Conservation (phyloP, 1,140 invertebrate genomes). For the Lerema accius region DNA sequence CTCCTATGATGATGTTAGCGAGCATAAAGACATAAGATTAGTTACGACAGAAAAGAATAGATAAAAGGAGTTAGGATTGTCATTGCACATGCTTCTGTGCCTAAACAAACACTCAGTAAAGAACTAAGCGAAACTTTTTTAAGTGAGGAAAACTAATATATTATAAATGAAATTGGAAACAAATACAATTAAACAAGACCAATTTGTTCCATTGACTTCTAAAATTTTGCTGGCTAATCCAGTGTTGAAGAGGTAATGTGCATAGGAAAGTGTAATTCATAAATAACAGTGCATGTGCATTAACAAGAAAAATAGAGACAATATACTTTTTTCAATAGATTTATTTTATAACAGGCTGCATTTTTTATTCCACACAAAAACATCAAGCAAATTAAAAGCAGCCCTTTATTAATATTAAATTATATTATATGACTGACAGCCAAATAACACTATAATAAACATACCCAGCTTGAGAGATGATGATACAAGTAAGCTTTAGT, state of each 20-base stretch:
- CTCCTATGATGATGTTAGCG: constrained; percentile 77
- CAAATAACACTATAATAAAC: not conserved
- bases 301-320: constrained; percentile 39
- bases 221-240: not conserved
- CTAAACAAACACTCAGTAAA: not conserved
- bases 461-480: constrained; percentile 15
- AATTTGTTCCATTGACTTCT: not conserved
- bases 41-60: constrained; percentile 56
- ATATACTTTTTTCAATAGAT: no score
- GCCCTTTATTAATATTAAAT: constrained; percentile 4
- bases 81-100: constrained; percentile 57
- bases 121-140: no score
- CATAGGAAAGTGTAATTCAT: constrained; percentile 17
- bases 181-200: not conserved
- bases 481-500: constrained; percentile 4
- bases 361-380: constrained; percentile 8
- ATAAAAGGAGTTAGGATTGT: constrained; percentile 50
- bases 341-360: not conserved
- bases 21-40: constrained; percentile 74
- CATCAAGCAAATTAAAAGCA: constrained; percentile 29
- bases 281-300: constrained; percentile 47
- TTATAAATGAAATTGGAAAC: not conserved
- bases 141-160: no score
- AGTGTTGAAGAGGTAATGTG: not conserved
- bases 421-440: constrained; percentile 24